Evolutionary conservation across 2,797 vertebrate genomes (phyloP), one percentile per base, ranked within the genome.

Genomic region (Yasuhikotakia modesta): DNA sequence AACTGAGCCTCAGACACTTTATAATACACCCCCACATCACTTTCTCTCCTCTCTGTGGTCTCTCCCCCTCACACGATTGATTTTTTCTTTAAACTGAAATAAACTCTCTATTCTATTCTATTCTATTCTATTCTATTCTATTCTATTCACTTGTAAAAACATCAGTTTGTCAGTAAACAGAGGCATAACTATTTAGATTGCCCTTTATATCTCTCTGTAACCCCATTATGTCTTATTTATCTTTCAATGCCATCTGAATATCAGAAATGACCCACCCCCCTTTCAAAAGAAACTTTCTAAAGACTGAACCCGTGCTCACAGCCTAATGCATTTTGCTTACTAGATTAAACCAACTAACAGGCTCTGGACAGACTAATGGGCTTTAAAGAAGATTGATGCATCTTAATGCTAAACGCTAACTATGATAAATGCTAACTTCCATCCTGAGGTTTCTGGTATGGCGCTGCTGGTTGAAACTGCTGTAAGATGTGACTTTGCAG

Each of bases 21-120:
- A 4, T 50, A 52, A 2, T n/a, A 71, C 22, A 27, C 65, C 61
- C 66, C 70, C 52, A 17, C 53, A 24, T 70, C 30, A 43, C 19
- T 71, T 69, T 78, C 14, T 14, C 79, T 67, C 76, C 79, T 57
- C 43, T 27, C 65, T 84, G 76, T 24, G 57, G 55, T 35, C n/a
- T 68, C 66, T 84, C 82, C 82, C 87, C 83, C 87, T 82, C 85
- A 85, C 82, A 75, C 73, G 72, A 87, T 87, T 80, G 85, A 88
- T 88, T 87, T 88, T 81, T 82, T 87, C 86, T 86, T 83, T 82
- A 83, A 72, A 82, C 17, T 12, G 71, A 83, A 75, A 83, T 82
- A 79, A 68, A 86, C 87, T 75, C 19, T 55, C 64, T 80, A 64
- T 46, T 57, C 70, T 71, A n/a, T n/a, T n/a, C n/a, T n/a, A n/a